Conservation (phyloP, 2,888 invertebrate species). For the Drosophila peninsularis region DNA sequence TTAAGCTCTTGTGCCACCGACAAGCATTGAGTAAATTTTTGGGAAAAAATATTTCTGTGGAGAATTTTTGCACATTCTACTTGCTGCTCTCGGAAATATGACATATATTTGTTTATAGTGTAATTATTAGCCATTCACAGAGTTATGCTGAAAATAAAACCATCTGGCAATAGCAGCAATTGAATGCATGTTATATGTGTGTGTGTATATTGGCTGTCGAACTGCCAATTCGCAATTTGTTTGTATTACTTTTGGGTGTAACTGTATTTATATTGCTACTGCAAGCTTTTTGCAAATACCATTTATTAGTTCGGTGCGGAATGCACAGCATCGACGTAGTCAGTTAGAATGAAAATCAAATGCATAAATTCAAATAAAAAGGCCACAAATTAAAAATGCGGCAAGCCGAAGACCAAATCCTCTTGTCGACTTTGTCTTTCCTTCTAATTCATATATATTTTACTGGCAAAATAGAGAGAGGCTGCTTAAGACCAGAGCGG, state of each 20-base stretch:
- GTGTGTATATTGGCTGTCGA: constrained; percentile 5
- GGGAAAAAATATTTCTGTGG: background rate
- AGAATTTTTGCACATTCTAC: background rate
- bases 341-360: constrained; percentile 48
- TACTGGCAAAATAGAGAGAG: too few species aligned
- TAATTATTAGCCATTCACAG: constrained; percentile 26
- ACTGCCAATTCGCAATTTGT: constrained; percentile 17
- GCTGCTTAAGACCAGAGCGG: too few species aligned
- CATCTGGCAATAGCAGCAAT: background rate
- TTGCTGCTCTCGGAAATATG: background rate
- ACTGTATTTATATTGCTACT: constrained; percentile 13
- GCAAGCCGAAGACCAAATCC: background rate
- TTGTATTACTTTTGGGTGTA: constrained; percentile 19
- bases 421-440: too few species aligned
- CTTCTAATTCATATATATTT: too few species aligned
- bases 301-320: constrained; percentile 75
- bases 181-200: background rate
- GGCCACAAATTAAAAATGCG: background rate
- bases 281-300: constrained; percentile 19
- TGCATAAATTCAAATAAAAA: constrained; percentile 4
- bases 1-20: constrained; percentile 1
- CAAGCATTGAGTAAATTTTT: background rate
- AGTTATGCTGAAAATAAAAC: constrained; percentile 8
- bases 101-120: constrained; percentile 22
- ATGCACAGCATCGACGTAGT: constrained; percentile 50